Conservation (phyloP, 1,140 invertebrate species). For the Caenorhabditis inopinata region DNA sequence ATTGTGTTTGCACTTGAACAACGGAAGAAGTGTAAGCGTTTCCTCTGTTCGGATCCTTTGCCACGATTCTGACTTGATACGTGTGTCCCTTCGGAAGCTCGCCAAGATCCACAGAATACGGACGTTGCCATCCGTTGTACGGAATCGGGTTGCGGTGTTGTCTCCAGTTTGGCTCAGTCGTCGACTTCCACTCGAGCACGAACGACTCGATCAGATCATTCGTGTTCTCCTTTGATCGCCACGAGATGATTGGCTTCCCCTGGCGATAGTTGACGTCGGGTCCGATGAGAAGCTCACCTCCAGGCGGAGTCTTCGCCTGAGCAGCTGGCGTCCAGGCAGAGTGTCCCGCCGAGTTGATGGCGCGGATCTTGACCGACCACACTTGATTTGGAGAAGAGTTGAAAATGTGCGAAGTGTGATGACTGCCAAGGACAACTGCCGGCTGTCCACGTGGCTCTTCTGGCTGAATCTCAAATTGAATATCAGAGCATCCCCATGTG, state of each 20-base stretch:
- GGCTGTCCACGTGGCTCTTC: constrained; percentile 57
- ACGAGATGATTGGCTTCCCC: constrained; percentile 47
- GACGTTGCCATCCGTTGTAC: constrained; percentile 61
- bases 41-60: constrained; percentile 59
- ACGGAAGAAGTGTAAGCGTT: constrained; percentile 59
- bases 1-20: constrained; percentile 52
- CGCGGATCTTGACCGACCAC: constrained; percentile 58
- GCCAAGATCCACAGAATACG: constrained; percentile 61
- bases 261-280: constrained; percentile 53
- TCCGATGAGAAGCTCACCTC: constrained; percentile 61
- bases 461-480: constrained; percentile 57
- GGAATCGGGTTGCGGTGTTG: constrained; percentile 54
- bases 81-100: constrained; percentile 59
- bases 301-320: constrained; percentile 50
- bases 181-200: constrained; percentile 57
- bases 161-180: constrained; percentile 56
- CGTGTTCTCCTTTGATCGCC: constrained; percentile 47
- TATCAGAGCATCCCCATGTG: constrained; percentile 60
- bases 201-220: constrained; percentile 57
- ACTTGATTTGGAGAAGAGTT: constrained; percentile 54
- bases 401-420: constrained; percentile 61
- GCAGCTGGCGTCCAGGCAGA: constrained; percentile 61
- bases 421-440: constrained; percentile 55
- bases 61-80: constrained; percentile 63
- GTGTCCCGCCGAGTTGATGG: constrained; percentile 60